These are phyloP conservation scores for Myiozetetes cayanensis DNA, from an alignment of 2,113 vertebrate genomes.

Conservation along the genomic window DNA sequence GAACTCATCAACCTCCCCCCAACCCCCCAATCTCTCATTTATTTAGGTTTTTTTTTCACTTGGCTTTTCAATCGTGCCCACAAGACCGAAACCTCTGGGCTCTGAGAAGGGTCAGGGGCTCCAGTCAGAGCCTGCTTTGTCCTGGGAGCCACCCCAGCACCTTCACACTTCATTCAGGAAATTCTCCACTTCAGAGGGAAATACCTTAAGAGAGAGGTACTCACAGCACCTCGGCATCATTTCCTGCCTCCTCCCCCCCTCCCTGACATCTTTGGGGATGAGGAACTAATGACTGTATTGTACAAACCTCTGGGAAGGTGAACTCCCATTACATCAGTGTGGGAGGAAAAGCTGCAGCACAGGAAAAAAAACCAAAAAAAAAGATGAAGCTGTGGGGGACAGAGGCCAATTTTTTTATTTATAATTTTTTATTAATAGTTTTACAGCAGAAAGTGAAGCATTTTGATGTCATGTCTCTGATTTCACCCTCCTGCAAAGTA, in stretches of 20 bases:
- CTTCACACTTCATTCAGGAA: constrained; percentile 48
- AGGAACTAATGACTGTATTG: background rate
- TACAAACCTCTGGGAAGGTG: background rate
- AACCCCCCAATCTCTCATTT: fast-evolving
- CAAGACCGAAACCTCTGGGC: background rate
- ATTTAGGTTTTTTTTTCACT: background rate
- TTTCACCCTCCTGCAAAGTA: background rate
- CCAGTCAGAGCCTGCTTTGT: constrained; percentile 36
- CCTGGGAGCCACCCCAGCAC: background rate
- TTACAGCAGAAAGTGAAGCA: background rate
- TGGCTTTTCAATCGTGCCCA: fast-evolving
- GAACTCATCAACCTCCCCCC: too few species aligned
- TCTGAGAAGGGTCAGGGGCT: background rate
- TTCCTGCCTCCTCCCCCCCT: background rate
- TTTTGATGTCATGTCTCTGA: background rate
- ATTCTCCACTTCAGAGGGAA: constrained; percentile 22
- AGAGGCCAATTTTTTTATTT: background rate
- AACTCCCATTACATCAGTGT: background rate
- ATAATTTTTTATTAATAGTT: background rate
- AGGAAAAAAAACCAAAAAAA: background rate
- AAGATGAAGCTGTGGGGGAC: background rate
- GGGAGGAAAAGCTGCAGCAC: background rate
- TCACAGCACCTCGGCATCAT: background rate
- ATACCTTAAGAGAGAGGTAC: background rate
- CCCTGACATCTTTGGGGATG: background rate